Base-by-base conservation (phyloP, 2,888 invertebrate species). In the Nysson spinosus region DNA sequence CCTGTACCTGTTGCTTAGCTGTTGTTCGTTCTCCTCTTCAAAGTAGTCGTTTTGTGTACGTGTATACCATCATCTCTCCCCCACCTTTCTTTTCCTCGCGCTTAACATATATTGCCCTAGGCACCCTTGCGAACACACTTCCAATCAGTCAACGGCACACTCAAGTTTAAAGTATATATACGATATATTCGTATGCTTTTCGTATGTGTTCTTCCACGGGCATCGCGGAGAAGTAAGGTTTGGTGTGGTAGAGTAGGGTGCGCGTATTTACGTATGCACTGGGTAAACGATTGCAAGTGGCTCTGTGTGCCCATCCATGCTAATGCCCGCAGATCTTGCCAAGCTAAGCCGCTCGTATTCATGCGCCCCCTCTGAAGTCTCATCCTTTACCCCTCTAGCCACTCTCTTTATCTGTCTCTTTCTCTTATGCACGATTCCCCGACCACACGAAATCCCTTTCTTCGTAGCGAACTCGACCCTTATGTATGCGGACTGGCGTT, bases 1-100 rank as follows among this genome's bases (percentile, higher is more conserved):
- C 61, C n/a, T n/a, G 73, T 79, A 85, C 85, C 85, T 84, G 84
- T 85, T 84, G 85, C 85, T 83, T 75, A 77, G 78, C 78, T 72
- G 57, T 70, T 71, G 66, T 71, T 70, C 70, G 66, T 71, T 70
- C 70, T 30, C 42, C 46, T 57, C 39, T 61, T 51, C 57, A 35
- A 34, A n/a, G 4, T 37, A 44, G 61, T 49, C 52, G 65, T 52
- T 34, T 20, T 46, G 19, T 47, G 32, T 49, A 56, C 35, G 39
- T 51, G 17, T 28, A 26, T 55, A 32, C 24, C 52, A 28, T 56
- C 66, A 51, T 35, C 46, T 22, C 52, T 54, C 69, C 44, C 44
- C 44, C 42, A 37, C 63, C 24, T 26, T 54, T 47, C 39, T 35
- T 42, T 9, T 49, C 50, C 44, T 30, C 39, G 34, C 26, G 26